Evolutionary conservation across 2,888 invertebrate genomes (phyloP).

Genomic region (Lepidochitona cinerea): DNA sequence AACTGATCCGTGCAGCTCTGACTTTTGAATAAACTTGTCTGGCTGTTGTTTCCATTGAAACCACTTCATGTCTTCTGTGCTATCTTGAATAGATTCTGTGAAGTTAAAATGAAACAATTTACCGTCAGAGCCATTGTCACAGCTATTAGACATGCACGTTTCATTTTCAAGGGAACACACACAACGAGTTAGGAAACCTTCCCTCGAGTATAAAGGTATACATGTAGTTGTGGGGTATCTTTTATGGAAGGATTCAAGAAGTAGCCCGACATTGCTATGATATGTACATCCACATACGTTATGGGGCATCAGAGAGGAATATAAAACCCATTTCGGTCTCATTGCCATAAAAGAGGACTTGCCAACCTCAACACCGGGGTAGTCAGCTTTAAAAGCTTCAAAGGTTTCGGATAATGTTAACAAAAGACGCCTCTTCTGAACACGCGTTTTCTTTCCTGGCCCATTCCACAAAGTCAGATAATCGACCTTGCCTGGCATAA

Average conservation of each 20-base stretch:
- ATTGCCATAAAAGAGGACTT: conserved; percentile 16
- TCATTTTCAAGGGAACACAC: conserved; percentile 9
- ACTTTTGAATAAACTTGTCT: conserved; percentile 9
- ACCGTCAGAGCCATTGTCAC: conserved; percentile 4
- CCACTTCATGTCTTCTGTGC: conserved; percentile 3
- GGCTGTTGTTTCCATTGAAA: conserved; percentile 10
- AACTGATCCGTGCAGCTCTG: conserved; percentile 2
- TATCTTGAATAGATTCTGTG: not conserved
- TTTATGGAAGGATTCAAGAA: conserved; percentile 15
- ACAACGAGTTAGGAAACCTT: conserved; percentile 6
- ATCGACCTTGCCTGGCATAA: conserved; percentile 16
- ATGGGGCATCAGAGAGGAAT: conserved; percentile 7
- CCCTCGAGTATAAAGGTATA: conserved; percentile 11
- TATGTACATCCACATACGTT: conserved; percentile 18
- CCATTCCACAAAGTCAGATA: not conserved
- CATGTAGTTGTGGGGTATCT: conserved; percentile 6
- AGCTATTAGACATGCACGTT: conserved; percentile 17
- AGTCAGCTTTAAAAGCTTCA: conserved; percentile 3
- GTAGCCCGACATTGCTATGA: conserved; percentile 17
- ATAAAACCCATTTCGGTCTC: conserved; percentile 13
- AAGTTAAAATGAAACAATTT: not conserved
- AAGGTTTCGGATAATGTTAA: conserved; percentile 10
- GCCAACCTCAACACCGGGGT: conserved; percentile 2
- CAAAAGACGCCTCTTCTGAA: conserved; percentile 13
- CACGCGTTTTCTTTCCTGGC: not conserved